These are phyloP conservation scores for Cardiocondyla obscurior DNA, from an alignment of 1,140 invertebrate species.

Conservation along the genomic window DNA sequence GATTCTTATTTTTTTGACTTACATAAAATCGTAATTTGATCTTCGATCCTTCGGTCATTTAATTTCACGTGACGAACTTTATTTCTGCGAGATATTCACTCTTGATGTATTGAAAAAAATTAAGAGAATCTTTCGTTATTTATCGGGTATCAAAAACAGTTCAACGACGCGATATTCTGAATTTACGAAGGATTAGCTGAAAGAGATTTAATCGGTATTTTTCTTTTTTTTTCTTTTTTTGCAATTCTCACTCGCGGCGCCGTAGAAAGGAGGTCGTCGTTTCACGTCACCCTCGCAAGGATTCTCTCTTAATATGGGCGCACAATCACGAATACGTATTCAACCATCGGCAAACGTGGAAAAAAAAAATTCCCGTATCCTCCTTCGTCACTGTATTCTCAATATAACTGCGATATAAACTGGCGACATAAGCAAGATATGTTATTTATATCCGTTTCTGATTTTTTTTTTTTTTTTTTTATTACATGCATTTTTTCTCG, in stretches of 20 bases:
- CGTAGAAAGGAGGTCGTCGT: constrained; percentile 4
- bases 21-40: too few species aligned
- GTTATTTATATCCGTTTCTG: background rate
- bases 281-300: background rate
- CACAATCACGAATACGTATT: background rate
- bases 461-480: background rate
- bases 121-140: too few species aligned
- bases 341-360: background rate
- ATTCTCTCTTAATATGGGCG: background rate
- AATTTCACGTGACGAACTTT: background rate
- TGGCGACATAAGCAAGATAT: background rate
- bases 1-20: too few species aligned
- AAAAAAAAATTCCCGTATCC: background rate
- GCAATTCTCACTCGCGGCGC: background rate
- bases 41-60: too few species aligned
- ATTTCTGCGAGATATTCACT: background rate
- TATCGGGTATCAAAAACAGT: background rate
- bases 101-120: too few species aligned
- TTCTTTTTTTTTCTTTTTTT: too few species aligned
- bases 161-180: background rate
- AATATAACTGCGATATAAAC: background rate
- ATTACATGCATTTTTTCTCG: background rate
- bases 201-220: background rate
- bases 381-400: background rate
- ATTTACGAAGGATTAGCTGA: background rate